Evolutionary conservation across 1,140 invertebrate species (phyloP).

Genomic region (Eurosta solidaginis): DNA sequence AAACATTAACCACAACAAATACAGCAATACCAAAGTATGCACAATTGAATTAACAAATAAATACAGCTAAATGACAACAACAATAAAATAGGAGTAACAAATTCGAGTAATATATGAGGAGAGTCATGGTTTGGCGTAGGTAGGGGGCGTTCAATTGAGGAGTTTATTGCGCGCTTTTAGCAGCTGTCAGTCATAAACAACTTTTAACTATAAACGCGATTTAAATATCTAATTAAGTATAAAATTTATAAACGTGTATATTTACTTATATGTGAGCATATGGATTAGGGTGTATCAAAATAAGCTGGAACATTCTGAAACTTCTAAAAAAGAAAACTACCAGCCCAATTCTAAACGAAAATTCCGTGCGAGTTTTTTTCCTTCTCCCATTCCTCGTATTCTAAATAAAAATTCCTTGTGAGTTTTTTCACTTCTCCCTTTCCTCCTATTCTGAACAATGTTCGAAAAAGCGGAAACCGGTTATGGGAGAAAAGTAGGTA

Average conservation of each 20-base stretch:
- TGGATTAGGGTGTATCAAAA: background rate
- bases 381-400: too few species aligned
- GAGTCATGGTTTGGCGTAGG: background rate
- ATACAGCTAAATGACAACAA: constrained; percentile 22
- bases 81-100: constrained; percentile 12
- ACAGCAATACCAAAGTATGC: constrained; percentile 7
- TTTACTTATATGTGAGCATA: background rate
- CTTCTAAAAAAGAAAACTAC: too few species aligned
- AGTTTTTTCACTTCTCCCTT: too few species aligned
- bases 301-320: too few species aligned
- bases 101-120: background rate
- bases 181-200: constrained; percentile 25
- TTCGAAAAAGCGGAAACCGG: too few species aligned
- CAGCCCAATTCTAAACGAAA: too few species aligned
- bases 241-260: background rate
- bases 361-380: too few species aligned
- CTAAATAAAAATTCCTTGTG: too few species aligned
- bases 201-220: background rate
- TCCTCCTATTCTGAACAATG: too few species aligned
- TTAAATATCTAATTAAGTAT: background rate
- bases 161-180: background rate
- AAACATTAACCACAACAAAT: background rate
- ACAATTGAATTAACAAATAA: constrained; percentile 30
- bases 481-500: too few species aligned
- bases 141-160: background rate